A percentile compares a stretch with the other conserved stretches of the same genome.
Evolutionary conservation across 1,140 invertebrate genomes (phyloP).

Genomic region (Drosophila persimilis): DNA sequence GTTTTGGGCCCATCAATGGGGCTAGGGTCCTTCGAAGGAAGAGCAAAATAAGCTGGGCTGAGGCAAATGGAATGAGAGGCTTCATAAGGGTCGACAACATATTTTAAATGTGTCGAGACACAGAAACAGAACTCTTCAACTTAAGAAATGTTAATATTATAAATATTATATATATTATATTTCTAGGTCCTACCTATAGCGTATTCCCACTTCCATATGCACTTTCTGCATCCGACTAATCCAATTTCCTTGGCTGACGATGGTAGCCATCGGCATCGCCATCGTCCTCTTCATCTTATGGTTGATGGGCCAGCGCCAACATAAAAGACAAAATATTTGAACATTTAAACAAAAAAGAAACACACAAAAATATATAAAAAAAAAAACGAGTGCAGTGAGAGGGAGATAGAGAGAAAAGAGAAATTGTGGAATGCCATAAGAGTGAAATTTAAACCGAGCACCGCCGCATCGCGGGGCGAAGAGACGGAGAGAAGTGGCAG

Average conservation of each 20-base stretch:
- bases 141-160: too few species aligned
- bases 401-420: not conserved
- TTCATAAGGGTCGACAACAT: too few species aligned
- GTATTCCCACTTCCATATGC: too few species aligned
- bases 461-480: not conserved
- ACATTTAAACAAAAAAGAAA: not conserved
- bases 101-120: too few species aligned
- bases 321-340: constrained; percentile 29
- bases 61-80: too few species aligned
- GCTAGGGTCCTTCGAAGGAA: not conserved
- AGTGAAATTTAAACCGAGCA: constrained; percentile 45
- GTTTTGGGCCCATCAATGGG: constrained; percentile 13
- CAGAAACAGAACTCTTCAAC: too few species aligned
- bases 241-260: constrained; percentile 10
- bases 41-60: too few species aligned
- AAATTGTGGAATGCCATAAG: constrained; percentile 19
- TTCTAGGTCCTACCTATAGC: too few species aligned
- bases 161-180: too few species aligned
- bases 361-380: constrained; percentile 13
- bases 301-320: constrained; percentile 6
- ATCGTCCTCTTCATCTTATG: not conserved
- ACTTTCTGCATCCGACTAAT: not conserved
- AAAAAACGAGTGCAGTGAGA: constrained; percentile 30
- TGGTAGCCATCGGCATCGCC: not conserved
- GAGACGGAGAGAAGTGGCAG: not conserved